Evolutionary conservation across 2,797 vertebrate genomes (phyloP).

Genomic region (Crenichthys baileyi): DNA sequence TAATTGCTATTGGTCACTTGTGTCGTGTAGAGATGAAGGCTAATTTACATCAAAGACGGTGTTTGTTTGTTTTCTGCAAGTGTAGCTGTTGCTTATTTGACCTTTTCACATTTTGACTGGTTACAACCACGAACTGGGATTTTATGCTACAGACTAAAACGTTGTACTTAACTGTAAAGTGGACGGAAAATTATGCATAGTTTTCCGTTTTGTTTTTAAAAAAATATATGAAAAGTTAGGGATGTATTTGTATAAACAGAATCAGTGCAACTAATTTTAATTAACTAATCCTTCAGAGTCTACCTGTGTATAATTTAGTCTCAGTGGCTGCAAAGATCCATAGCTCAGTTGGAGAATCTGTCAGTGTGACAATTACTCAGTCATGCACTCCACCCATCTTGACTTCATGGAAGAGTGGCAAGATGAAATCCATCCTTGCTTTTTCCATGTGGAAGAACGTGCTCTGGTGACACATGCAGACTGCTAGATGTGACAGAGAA

Average conservation of each 20-base stretch:
- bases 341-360: too few relatives aligned
- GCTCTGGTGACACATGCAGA: too few relatives aligned
- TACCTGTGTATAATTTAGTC: neutral
- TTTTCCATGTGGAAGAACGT: too few relatives aligned
- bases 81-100: neutral
- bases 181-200: neutral
- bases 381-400: too few relatives aligned
- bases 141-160: neutral
- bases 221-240: neutral
- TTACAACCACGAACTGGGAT: neutral
- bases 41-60: slow-evolving; percentile 33
- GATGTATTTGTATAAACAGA: neutral
- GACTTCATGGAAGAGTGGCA: too few relatives aligned
- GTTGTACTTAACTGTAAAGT: neutral
- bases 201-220: neutral
- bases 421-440: too few relatives aligned
- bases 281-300: neutral
- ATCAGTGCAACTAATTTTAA: neutral
- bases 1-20: slow-evolving; percentile 40
- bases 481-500: too few relatives aligned
- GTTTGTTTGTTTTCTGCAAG: slow-evolving; percentile 18
- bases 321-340: neutral
- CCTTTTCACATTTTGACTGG: neutral
- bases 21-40: slow-evolving; percentile 47
- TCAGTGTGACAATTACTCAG: too few relatives aligned